A percentile compares a stretch with the other conserved stretches of the same genome.
Conservation (phyloP, 2,797 vertebrate genomes). For the Graptemys geographica region DNA sequence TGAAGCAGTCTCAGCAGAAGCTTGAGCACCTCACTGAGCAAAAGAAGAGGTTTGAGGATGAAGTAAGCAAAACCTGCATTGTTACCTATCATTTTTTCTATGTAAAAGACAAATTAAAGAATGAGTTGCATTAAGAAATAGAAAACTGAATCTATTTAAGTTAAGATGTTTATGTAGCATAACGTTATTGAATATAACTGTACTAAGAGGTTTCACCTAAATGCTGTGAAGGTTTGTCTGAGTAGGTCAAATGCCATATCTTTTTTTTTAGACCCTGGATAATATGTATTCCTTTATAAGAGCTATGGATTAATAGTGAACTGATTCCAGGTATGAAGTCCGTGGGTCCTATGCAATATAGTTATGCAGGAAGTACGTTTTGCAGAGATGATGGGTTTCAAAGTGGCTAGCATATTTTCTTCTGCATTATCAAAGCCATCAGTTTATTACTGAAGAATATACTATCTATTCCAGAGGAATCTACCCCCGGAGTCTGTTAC, state of each 20-base stretch:
- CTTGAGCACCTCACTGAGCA: constrained; percentile 96
- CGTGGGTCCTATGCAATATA: neutral
- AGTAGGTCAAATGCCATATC: neutral
- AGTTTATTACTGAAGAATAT: neutral
- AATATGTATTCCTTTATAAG: neutral
- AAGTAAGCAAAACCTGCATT: constrained; percentile 81
- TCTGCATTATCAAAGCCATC: neutral
- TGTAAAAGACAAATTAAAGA: neutral
- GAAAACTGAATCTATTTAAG: neutral
- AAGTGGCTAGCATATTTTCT: neutral
- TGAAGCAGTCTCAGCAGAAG: constrained; percentile 98
- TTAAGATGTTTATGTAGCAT: neutral
- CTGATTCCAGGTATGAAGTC: neutral
- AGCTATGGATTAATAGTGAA: neutral
- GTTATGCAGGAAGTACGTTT: neutral
- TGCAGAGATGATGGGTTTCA: neutral
- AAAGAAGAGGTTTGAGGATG: constrained; percentile 96
- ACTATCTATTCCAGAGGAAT: neutral
- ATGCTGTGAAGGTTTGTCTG: neutral
- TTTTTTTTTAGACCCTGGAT: neutral
- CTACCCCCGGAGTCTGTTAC: neutral
- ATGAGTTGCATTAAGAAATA: neutral
- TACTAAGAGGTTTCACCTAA: neutral
- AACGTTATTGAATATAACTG: neutral
- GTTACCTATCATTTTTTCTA: neutral